phyloP scores from a whole-genome alignment of 2,797 vertebrate species.

The Rousettus madagascariensis region DNA sequence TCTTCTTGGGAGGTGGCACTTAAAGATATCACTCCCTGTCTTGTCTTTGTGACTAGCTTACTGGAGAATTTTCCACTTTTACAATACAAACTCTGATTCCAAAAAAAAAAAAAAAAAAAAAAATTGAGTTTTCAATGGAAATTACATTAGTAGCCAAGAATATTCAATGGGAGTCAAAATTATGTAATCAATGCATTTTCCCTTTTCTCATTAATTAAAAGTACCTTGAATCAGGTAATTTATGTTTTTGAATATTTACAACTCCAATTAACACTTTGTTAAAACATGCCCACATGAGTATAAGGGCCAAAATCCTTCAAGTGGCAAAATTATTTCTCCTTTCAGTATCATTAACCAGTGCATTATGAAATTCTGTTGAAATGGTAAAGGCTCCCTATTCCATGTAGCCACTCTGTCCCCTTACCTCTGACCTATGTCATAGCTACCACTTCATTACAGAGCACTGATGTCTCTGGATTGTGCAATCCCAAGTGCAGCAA shows the following conservation, averaged over 20 bases:
- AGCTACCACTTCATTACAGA: background rate
- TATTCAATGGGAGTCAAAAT: background rate
- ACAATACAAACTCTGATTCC: background rate
- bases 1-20: too few relatives aligned
- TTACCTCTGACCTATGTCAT: constrained; percentile 43
- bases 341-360: constrained; percentile 53
- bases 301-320: background rate
- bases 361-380: constrained; percentile 64
- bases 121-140: background rate
- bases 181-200: constrained; percentile 10
- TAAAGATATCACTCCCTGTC: too few relatives aligned
- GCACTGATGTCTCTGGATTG: background rate
- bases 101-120: background rate
- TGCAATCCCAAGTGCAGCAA: background rate
- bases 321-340: background rate
- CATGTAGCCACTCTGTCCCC: background rate
- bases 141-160: background rate
- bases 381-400: background rate
- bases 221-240: background rate
- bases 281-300: background rate
- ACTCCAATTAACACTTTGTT: background rate
- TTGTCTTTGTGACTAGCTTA: too few relatives aligned
- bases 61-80: too few relatives aligned
- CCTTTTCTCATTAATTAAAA: background rate
- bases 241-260: constrained; percentile 23